Percentiles rank a stretch among this genome's conserved stretches.
Conservation (phyloP, 2,797 vertebrate species). For the Gymnodraco acuticeps region DNA sequence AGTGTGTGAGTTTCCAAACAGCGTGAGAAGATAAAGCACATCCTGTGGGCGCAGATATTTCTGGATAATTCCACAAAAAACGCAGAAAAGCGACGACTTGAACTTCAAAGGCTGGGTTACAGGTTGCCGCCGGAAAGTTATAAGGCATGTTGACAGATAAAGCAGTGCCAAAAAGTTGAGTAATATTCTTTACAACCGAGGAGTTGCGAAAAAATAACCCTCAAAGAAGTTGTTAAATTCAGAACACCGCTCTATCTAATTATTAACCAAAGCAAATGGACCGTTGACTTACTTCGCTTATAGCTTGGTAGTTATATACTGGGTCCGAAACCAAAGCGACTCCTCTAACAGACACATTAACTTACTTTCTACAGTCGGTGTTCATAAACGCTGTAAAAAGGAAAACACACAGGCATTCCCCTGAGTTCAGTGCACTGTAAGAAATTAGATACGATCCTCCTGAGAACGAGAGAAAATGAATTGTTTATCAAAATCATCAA, state of each 20-base stretch:
- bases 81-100: conserved; percentile 31
- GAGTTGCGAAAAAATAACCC: conserved; percentile 54
- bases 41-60: conserved; percentile 52
- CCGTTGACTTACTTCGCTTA: conserved; percentile 45
- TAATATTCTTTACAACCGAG: conserved; percentile 49
- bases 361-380: conserved; percentile 12
- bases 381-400: conserved; percentile 23
- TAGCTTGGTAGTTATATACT: conserved; percentile 36
- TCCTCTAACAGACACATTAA: conserved; percentile 40
- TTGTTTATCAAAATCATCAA: conserved; percentile 47
- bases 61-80: conserved; percentile 50
- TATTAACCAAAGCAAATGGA: conserved; percentile 59
- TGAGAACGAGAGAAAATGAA: conserved; percentile 52
- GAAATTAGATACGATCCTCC: conserved; percentile 70
- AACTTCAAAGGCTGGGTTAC: conserved; percentile 74
- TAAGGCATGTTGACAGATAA: conserved; percentile 59
- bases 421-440: conserved; percentile 54
- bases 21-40: conserved; percentile 40
- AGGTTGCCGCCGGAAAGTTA: conserved; percentile 70
- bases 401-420: conserved; percentile 32
- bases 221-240: conserved; percentile 40
- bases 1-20: conserved; percentile 39
- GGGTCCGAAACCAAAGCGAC: conserved; percentile 46
- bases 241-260: conserved; percentile 39
- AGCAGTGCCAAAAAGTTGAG: conserved; percentile 46